These are phyloP conservation scores for Chrysopilus asiliformis DNA, from an alignment of 2,888 invertebrate species.

Conservation along the genomic window DNA sequence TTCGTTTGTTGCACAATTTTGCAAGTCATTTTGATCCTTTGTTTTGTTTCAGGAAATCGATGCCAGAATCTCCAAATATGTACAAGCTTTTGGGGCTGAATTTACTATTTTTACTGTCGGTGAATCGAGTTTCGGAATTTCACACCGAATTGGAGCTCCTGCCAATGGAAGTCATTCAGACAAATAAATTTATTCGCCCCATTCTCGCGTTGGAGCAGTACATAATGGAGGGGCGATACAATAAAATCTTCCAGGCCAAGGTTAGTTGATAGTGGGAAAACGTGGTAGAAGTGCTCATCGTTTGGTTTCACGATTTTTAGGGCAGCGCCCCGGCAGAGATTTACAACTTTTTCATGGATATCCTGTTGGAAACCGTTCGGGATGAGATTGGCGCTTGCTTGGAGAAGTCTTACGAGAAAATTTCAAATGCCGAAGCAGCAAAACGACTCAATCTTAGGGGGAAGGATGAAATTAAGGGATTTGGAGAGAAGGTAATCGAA, in stretches of 20 bases:
- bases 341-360: slow-evolving; percentile 95
- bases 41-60: slow-evolving; percentile 46
- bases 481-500: slow-evolving; percentile 57
- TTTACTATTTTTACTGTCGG: slow-evolving; percentile 81
- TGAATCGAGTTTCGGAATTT: slow-evolving; percentile 95
- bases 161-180: slow-evolving; percentile 80
- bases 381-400: slow-evolving; percentile 94
- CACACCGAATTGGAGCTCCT: slow-evolving; percentile 93
- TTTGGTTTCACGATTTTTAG: slow-evolving; percentile 33
- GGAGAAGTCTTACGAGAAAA: slow-evolving; percentile 89
- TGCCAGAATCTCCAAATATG: slow-evolving; percentile 86
- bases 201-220: slow-evolving; percentile 95
- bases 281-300: background rate
- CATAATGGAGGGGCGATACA: slow-evolving; percentile 98
- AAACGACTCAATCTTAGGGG: slow-evolving; percentile 75
- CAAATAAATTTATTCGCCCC: slow-evolving; percentile 86
- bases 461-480: slow-evolving; percentile 62
- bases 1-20: slow-evolving; percentile 2
- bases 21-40: background rate
- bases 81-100: slow-evolving; percentile 91
- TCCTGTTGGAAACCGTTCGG: slow-evolving; percentile 85
- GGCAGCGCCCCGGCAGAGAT: slow-evolving; percentile 92
- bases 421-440: slow-evolving; percentile 75
- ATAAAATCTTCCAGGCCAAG: slow-evolving; percentile 88
- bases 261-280: slow-evolving; percentile 26